These are phyloP conservation scores for Apodemia mormo DNA, from an alignment of 2,888 invertebrate species.

Conservation along the genomic window DNA sequence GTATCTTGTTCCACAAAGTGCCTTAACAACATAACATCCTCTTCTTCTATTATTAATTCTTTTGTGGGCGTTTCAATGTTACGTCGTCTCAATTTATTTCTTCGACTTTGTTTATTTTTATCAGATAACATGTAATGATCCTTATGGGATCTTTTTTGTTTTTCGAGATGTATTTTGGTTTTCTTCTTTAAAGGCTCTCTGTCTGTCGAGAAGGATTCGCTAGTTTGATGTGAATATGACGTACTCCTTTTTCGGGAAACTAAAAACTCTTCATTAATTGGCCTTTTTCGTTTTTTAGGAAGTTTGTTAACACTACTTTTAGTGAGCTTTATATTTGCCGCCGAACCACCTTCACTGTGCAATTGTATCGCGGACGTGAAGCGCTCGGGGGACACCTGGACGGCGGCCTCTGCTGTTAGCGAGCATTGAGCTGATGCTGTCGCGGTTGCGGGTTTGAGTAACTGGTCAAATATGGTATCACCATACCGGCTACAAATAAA, in stretches of 20 bases:
- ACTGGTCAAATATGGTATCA: not conserved
- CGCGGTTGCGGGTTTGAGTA: not conserved
- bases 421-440: not conserved
- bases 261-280: not conserved
- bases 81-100: not conserved
- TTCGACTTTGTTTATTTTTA: not conserved
- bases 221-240: not conserved
- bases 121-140: not conserved
- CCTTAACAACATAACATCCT: conserved; percentile 45
- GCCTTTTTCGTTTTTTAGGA: conserved; percentile 4
- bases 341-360: not conserved
- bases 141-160: not conserved
- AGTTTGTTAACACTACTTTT: not conserved
- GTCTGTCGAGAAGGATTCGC: not conserved
- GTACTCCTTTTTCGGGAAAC: not conserved
- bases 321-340: not conserved
- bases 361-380: not conserved
- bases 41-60: conserved; percentile 49
- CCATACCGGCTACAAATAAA: not conserved
- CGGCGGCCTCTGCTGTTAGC: not conserved
- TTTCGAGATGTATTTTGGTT: not conserved
- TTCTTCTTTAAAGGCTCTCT: not conserved
- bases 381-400: not conserved
- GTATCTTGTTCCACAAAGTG: conserved; percentile 40
- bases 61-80: conserved; percentile 31